Base-by-base conservation (phyloP, 2,888 invertebrate genomes). In the Acanthacorydalis orientalis region DNA sequence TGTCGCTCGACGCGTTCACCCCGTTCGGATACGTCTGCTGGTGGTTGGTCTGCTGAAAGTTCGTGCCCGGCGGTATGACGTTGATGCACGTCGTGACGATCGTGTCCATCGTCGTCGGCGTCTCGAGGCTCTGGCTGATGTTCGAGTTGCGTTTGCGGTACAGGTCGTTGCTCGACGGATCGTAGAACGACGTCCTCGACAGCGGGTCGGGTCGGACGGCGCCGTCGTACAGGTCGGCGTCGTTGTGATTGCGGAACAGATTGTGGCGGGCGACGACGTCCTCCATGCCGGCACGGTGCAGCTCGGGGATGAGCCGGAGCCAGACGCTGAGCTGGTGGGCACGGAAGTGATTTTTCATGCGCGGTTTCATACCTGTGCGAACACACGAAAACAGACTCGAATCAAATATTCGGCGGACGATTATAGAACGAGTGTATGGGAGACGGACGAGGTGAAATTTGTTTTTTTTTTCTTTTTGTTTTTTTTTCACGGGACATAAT, bases 251-350 rank as follows among this genome's bases (percentile, higher is more conserved):
- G 54, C 83, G 77, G 67, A 93, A 88, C 53, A 91, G 75, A 67
- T 93, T 92, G 68, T 91, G 89, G 43, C 84, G 72, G 1, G 84
- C 81, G 40, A 85, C 83, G 8, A 86, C 87, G 64, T 88, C 88
- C 59, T 87, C 88, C 86, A 88, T 88, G 4, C 88, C 88, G 0
- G 86, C 83, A 47, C 87, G 72, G 62, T 89, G 88, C 0, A 89
- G 73, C 63, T 93, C 92, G 0, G 95, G 95, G 43, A 96, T 86
- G 7, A 95, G 75, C 7, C 93, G 83, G 8, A 93, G 68, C 96
- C 96, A 96, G 41, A 95, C 88, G 43, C 93, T 92, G 44, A 95
- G 73, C 62, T 93, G 91, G 66, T 93, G 92, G 1, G 93, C 91
- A 44, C 93, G 77, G 68, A 89, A 95, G 69, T 93, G 93, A 63